Base-by-base conservation (phyloP, 2,797 vertebrate genomes). In the Danio albolineatus region DNA sequence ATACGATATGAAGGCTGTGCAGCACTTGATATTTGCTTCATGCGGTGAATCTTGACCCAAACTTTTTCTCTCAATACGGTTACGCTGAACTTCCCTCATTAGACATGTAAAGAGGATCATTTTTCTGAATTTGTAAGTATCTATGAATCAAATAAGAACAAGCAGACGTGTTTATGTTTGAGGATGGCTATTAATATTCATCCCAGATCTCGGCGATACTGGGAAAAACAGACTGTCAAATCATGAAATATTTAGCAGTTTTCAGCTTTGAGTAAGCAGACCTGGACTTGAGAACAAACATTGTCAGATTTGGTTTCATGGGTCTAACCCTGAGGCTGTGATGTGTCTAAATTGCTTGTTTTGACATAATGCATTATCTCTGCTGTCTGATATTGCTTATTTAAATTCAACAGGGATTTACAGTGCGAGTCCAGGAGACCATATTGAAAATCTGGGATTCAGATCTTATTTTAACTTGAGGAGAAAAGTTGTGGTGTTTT, bases 231-330 rank as follows among this genome's bases (percentile, higher is more conserved):
- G 44, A 59, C 64, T 7, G 41, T 66, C 28, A 51, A 48, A 75
- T 59, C 73, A 77, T 69, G n/a, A 77, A 39, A 67, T 66, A 69
- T 77, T 67, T 44, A 66, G 41, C 21, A 38, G 41, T 67, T 59
- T 67, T 76, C 64, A 21, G 38, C 79, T 61, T 69, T 10, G 43
- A 21, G 54, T 57, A 60, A 75, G 43, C 64, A 69, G 73, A 70
- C 13, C 43, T 53, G 64, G 64, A 60, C 72, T 67, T 54, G 14
- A 62, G 60, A 71, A 71, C 73, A 81, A 62, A 81, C 65, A 76
- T 17, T 28, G 80, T 77, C 80, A 76, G 57, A 28, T 61, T 9
- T 54, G 57, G 43, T 81, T 77, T 77, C 44, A 38, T 46, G 53
- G 64, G 36, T 70, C 7, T 16, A 49, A 41, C 64, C 53, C 54